Percentiles rank a stretch among this genome's conserved stretches.
These are phyloP conservation scores for Cliona cf. orientalis DNA, from an alignment of 37 sponge, comb jelly and placozoan species.

Conservation along the genomic window DNA sequence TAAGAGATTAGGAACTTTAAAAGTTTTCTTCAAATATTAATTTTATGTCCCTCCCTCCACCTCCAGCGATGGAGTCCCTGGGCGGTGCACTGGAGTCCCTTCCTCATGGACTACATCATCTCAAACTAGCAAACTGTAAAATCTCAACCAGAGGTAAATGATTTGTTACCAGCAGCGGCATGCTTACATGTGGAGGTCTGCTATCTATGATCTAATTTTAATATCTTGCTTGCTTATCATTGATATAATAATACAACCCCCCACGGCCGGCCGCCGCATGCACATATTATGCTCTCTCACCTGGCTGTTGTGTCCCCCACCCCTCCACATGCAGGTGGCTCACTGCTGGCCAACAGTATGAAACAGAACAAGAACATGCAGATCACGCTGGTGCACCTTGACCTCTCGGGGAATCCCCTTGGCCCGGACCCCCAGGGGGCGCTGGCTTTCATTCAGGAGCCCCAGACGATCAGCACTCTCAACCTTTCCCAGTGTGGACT, in stretches of 20 bases:
- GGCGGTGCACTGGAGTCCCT: conserved; percentile 49
- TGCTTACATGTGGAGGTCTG: not conserved
- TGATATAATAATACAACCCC: too few relatives aligned
- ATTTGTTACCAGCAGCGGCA: conserved; percentile 7
- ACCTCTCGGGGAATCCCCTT: conserved; percentile 65
- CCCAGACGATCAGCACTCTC: conserved; percentile 63
- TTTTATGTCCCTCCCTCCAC: not conserved
- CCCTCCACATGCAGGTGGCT: conserved; percentile 40
- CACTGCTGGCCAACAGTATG: conserved; percentile 58
- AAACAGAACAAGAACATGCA: conserved; percentile 74
- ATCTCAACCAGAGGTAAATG: conserved; percentile 60
- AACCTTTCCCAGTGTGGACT: conserved; percentile 68
- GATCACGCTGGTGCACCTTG: conserved; percentile 65
- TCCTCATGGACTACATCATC: conserved; percentile 63
- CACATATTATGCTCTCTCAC: too few relatives aligned
- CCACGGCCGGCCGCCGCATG: too few relatives aligned
- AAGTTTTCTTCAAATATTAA: not conserved
- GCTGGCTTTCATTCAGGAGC: conserved; percentile 73
- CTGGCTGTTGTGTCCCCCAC: too few relatives aligned
- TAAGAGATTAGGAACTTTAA: not conserved
- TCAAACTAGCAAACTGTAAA: conserved; percentile 68
- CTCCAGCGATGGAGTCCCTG: conserved; percentile 58
- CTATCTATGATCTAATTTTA: too few relatives aligned
- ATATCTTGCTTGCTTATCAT: too few relatives aligned
- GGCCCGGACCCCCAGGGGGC: conserved; percentile 76